Base-by-base conservation (phyloP, 2,113 vertebrate species). In the Gobio gobio region DNA sequence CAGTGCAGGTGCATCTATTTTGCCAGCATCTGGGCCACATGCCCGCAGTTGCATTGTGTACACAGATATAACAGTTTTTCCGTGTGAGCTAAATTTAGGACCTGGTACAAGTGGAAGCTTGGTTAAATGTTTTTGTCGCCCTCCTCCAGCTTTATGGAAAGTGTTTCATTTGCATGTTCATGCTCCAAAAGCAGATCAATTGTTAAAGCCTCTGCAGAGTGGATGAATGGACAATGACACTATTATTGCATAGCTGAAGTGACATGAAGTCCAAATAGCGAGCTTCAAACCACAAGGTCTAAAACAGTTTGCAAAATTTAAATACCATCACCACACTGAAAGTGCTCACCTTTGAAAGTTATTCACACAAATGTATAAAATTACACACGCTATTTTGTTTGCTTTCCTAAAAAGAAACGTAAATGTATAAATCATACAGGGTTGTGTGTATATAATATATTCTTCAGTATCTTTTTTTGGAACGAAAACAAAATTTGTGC, bases 161-260 rank as follows among this genome's bases (percentile, higher is more conserved):
- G 85, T 70, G 64, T 24, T 82, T 66, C 0, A 93, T 94, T 94
- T 93, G 92, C 91, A 94, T 94, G 86, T 64, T 84, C 3, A 83
- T 91, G 73, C 51, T 87, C 40, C 78, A 78, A 82, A 85, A 74
- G 82, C 88, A 88, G 88, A 90, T 86, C 78, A 68, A 85, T 85
- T 89, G 84, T 86, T 78, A 90, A 90, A 88, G 84, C 77, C 49
- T 82, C 70, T 68, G 49, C 33, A 10, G 49, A 74, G 18, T 33
- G 58, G 36, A 56, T 86, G 82, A 12, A 79, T 82, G 63, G 22
- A 94, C 91, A 94, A 94, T 90, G 92, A 64, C 85, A 61, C 72
- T 29, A 86, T 90, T 92, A 85, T 84, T 90, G 79, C 78, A 58
- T 13, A 20, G 73, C 36, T 83, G 79, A 68, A 84, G 58, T 51